Conservation (phyloP, 1,140 invertebrate species). For the Dendroctonus valens region DNA sequence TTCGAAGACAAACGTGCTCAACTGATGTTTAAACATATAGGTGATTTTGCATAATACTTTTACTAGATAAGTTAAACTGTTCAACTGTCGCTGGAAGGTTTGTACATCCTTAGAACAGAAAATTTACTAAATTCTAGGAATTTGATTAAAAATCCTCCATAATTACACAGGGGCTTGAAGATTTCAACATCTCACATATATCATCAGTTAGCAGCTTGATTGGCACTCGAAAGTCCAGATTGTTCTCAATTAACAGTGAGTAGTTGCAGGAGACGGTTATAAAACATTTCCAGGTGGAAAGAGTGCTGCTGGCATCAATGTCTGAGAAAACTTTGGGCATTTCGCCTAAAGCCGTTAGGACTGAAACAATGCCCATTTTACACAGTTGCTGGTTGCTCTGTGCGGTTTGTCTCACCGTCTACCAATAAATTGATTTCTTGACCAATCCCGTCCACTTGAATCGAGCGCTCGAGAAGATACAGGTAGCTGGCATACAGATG, state of each 20-base stretch:
- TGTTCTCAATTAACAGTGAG: not conserved
- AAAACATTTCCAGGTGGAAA: conserved; percentile 20
- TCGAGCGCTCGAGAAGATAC: conserved; percentile 2
- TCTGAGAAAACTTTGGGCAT: not conserved
- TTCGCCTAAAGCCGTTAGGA: conserved; percentile 3
- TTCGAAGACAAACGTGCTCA: conserved; percentile 6
- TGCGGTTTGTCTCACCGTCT: not conserved
- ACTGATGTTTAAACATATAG: not conserved
- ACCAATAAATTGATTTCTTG: conserved; percentile 4
- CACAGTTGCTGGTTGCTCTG: too few relatives aligned
- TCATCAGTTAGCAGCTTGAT: conserved; percentile 3
- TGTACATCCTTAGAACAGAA: conserved; percentile 1
- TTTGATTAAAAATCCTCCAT: too few relatives aligned
- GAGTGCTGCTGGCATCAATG: not conserved
- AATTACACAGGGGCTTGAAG: not conserved
- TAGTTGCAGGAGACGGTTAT: conserved; percentile 1
- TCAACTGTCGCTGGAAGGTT: conserved; percentile 1
- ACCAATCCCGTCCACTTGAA: conserved; percentile 1
- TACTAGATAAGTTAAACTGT: conserved; percentile 1
- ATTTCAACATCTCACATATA: conserved; percentile 9
- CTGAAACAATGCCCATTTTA: too few relatives aligned
- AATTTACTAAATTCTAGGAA: too few relatives aligned
- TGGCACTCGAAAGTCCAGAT: conserved; percentile 1
- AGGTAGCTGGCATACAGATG: conserved; percentile 19
- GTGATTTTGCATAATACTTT: conserved; percentile 10